phyloP scores from a whole-genome alignment of 2,888 invertebrate genomes.

The Orthonevra nobilis region DNA sequence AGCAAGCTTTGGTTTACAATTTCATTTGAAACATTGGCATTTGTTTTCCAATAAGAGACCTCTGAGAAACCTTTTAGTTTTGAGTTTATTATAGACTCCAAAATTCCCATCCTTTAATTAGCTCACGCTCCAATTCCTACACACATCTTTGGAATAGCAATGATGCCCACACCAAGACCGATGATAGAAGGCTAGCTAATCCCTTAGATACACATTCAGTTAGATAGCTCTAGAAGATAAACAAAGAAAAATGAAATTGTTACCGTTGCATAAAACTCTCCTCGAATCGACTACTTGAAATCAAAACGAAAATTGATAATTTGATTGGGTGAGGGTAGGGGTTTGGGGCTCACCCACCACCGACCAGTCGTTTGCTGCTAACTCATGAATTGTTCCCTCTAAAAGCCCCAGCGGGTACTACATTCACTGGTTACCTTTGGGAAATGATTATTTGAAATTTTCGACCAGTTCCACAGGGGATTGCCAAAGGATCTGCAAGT shows the following conservation, averaged over 20 bases:
- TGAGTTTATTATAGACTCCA: too few species aligned
- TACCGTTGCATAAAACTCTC: slow-evolving; percentile 55
- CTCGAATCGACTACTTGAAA: slow-evolving; percentile 61
- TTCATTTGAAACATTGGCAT: too few species aligned
- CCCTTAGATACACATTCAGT: background rate
- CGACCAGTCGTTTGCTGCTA: slow-evolving; percentile 5
- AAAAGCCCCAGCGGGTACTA: slow-evolving; percentile 51
- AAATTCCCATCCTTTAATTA: slow-evolving; percentile 29
- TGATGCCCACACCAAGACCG: background rate
- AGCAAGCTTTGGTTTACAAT: too few species aligned
- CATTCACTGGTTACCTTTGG: slow-evolving; percentile 52
- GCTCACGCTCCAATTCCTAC: slow-evolving; percentile 24
- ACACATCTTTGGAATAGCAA: slow-evolving; percentile 40
- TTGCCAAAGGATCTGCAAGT: slow-evolving; percentile 10
- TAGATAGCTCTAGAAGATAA: background rate
- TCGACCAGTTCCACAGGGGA: slow-evolving; percentile 42
- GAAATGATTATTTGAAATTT: slow-evolving; percentile 65
- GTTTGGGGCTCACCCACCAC: too few species aligned
- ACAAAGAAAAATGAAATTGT: slow-evolving; percentile 11
- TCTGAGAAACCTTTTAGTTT: too few species aligned
- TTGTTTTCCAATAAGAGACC: too few species aligned
- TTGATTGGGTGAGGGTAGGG: slow-evolving; percentile 31
- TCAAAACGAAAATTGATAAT: slow-evolving; percentile 64
- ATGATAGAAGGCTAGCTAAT: slow-evolving; percentile 11
- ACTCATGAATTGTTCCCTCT: slow-evolving; percentile 45